A percentile compares a stretch with the other conserved stretches of the same genome.
phyloP scores from a whole-genome alignment of 1,140 invertebrate genomes.

The Drosophila bocqueti region DNA sequence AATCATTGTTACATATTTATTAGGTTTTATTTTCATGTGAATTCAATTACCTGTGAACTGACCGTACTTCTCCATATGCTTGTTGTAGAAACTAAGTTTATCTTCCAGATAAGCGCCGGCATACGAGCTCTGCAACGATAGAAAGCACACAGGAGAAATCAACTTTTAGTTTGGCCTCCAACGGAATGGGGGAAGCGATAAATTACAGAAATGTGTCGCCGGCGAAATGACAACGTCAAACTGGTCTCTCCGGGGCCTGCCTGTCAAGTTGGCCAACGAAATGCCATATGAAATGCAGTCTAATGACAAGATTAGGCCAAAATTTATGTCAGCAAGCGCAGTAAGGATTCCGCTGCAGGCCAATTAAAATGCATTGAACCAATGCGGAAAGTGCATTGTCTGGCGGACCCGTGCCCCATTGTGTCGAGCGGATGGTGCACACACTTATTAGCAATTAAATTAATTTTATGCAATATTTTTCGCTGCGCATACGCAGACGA shows the following conservation, averaged over 20 bases:
- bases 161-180: constrained; percentile 29
- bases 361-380: constrained; percentile 85
- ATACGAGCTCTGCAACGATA: constrained; percentile 79
- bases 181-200: constrained; percentile 51
- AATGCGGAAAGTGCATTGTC: constrained; percentile 51
- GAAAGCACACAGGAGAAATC: constrained; percentile 1
- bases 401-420: constrained; percentile 4
- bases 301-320: constrained; percentile 81
- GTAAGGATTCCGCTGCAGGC: constrained; percentile 51
- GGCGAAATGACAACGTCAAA: constrained; percentile 61
- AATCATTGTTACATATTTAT: too few relatives aligned
- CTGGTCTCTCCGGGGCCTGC: constrained; percentile 25
- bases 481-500: constrained; percentile 76
- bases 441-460: constrained; percentile 82
- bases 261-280: constrained; percentile 59
- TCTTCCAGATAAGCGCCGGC: constrained; percentile 81
- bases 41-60: constrained; percentile 70
- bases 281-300: constrained; percentile 65
- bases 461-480: constrained; percentile 71
- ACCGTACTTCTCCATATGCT: constrained; percentile 75
- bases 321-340: constrained; percentile 53
- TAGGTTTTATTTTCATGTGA: not conserved
- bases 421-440: constrained; percentile 2
- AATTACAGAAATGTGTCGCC: constrained; percentile 51
- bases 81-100: constrained; percentile 74